Evolutionary conservation across 2,888 invertebrate genomes (phyloP), one percentile per base, ranked within the genome.

Genomic region (Aphidoletes aphidimyza): DNA sequence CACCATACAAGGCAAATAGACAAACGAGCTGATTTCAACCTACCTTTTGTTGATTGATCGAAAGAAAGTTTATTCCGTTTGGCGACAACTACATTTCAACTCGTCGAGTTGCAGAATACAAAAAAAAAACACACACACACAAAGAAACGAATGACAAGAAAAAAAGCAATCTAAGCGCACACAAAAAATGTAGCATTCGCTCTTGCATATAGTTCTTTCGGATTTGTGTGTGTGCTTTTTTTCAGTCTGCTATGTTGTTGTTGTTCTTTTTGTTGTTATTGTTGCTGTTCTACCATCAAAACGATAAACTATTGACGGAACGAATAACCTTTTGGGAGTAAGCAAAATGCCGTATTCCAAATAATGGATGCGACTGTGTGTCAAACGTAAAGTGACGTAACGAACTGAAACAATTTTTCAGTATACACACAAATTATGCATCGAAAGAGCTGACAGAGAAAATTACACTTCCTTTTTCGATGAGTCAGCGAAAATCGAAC

Each of bases 401-500:
- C 54, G 26, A 54, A 54, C 54, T 54, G 54, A 54, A 54, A 54
- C 54, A 54, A 54, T 54, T 54, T 54, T 54, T 8, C 49, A 49
- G n/a, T 49, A 49, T 49, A 49, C 26, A 54, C 26, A 26, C 54
- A 54, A 54, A 54, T 54, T 54, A 54, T 54, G 54, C 54, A 54
- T 54, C 54, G 26, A 26, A 54, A 19, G 19, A 49, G 49, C 49
- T 49, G 49, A 49, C 49, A 49, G 49, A 54, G 54, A 54, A 54
- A 54, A 54, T 54, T 54, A 54, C 54, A 54, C 54, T 54, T 54
- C 54, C 54, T 26, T 54, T 54, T 54, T 54, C 26, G 54, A 54
- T 22, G 54, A 54, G 3, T 22, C 54, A 26, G 26, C 54, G 26
- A 54, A 54, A 54, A 22, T 54, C 54, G 54, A 54, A 54, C 54